Conservation (phyloP, 2,888 invertebrate species). For the Aphelenchoides bicaudatus region DNA sequence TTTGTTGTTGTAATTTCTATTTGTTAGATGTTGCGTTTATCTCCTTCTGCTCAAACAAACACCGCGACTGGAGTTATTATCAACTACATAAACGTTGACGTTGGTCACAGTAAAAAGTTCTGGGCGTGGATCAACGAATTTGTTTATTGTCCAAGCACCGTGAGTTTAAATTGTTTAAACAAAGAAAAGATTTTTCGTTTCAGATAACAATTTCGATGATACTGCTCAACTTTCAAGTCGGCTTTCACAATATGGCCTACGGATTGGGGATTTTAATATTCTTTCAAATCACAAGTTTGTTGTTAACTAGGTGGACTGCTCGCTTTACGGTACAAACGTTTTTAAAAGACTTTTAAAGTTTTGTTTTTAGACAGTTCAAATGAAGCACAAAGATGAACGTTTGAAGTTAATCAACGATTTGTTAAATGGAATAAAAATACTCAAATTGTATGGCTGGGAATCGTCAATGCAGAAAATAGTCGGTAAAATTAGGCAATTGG, state of each 20-base stretch:
- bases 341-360: neutral
- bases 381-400: slow-evolving; percentile 30
- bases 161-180: slow-evolving; percentile 16
- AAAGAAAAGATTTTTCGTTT: slow-evolving; percentile 15
- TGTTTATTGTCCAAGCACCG: slow-evolving; percentile 30
- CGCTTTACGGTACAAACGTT: slow-evolving; percentile 18
- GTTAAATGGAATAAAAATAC: slow-evolving; percentile 32
- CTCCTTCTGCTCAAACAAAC: slow-evolving; percentile 26
- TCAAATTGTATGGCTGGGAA: slow-evolving; percentile 40
- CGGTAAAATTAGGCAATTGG: slow-evolving; percentile 22
- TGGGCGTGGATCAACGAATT: slow-evolving; percentile 30
- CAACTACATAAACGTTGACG: slow-evolving; percentile 27
- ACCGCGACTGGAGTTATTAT: slow-evolving; percentile 31
- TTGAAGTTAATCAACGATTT: slow-evolving; percentile 35
- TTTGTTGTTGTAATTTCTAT: neutral
- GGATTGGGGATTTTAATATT: slow-evolving; percentile 19
- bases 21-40: slow-evolving; percentile 31
- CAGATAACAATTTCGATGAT: slow-evolving; percentile 24
- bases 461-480: slow-evolving; percentile 29
- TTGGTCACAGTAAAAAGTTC: slow-evolving; percentile 22
- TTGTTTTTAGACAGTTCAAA: slow-evolving; percentile 23
- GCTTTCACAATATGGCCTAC: slow-evolving; percentile 3
- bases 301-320: slow-evolving; percentile 10
- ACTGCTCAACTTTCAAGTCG: neutral
- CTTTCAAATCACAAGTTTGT: slow-evolving; percentile 21